These are phyloP conservation scores for Achatina immaculata DNA, from an alignment of 1,140 invertebrate genomes.

Conservation along the genomic window DNA sequence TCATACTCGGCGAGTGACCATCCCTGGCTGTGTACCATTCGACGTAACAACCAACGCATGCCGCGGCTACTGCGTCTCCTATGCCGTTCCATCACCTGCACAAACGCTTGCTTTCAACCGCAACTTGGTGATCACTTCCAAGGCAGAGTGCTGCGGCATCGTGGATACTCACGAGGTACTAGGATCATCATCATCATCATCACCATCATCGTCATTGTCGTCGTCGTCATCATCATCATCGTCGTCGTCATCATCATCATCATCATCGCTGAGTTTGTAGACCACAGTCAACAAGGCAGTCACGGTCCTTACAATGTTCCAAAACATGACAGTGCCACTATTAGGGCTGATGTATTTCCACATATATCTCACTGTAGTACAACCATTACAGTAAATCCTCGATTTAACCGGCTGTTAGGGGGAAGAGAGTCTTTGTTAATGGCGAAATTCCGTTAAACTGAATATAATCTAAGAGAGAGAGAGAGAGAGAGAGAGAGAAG, in stretches of 20 bases:
- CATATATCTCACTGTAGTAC: too few species aligned
- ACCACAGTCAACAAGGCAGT: too few species aligned
- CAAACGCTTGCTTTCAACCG: conserved; percentile 75
- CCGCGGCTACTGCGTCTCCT: conserved; percentile 87
- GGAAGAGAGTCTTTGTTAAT: too few species aligned
- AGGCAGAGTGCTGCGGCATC: conserved; percentile 91
- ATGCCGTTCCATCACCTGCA: conserved; percentile 77
- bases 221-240: neutral
- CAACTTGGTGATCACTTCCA: conserved; percentile 82
- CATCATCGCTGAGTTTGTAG: neutral
- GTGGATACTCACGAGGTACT: conserved; percentile 85
- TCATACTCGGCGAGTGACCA: conserved; percentile 82
- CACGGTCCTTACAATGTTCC: too few species aligned
- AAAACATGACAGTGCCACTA: too few species aligned
- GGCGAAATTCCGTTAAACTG: too few species aligned
- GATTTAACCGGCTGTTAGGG: too few species aligned
- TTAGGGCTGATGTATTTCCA: too few species aligned
- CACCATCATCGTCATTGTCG: neutral
- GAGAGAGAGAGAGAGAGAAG: too few species aligned
- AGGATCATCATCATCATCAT: neutral
- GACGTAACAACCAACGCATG: conserved; percentile 88
- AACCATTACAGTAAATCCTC: too few species aligned
- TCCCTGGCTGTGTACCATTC: conserved; percentile 87
- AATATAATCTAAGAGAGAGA: too few species aligned
- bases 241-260: neutral